These are phyloP conservation scores for Lobophora halterata DNA, from an alignment of 2,888 invertebrate species.

Conservation along the genomic window DNA sequence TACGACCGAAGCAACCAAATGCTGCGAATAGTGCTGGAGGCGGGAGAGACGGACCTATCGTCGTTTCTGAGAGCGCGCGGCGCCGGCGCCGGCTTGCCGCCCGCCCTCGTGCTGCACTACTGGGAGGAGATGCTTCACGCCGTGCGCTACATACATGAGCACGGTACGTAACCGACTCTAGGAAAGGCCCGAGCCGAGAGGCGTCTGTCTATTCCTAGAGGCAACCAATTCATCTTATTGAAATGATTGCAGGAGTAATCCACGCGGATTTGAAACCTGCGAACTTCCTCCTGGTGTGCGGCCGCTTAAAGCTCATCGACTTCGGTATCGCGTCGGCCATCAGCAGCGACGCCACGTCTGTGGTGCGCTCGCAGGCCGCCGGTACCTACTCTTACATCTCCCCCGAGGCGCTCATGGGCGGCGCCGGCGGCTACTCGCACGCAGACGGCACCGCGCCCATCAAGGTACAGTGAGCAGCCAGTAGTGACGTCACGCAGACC, in stretches of 20 bases:
- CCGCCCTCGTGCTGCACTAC: constrained; percentile 91
- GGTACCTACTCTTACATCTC: constrained; percentile 98
- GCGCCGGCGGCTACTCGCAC: constrained; percentile 65
- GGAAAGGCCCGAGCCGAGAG: no score
- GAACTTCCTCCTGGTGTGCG: constrained; percentile 94
- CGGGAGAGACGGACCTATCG: constrained; percentile 94
- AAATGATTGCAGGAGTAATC: constrained; percentile 87
- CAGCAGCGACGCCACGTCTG: constrained; percentile 93
- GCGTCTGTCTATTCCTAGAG: no score
- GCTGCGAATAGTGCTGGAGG: constrained; percentile 94
- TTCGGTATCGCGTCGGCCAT: constrained; percentile 97
- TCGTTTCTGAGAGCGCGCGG: constrained; percentile 84
- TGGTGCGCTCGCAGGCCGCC: constrained; percentile 89
- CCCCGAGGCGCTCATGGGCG: constrained; percentile 92
- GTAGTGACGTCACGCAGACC: neutral
- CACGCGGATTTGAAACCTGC: constrained; percentile 98
- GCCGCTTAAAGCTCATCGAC: constrained; percentile 95
- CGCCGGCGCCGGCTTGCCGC: constrained; percentile 80
- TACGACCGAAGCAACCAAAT: constrained; percentile 82
- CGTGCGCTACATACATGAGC: constrained; percentile 93
- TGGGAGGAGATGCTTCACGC: constrained; percentile 97
- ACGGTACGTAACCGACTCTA: constrained; percentile 83
- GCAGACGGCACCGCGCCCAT: constrained; percentile 62
- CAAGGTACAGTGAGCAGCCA: constrained; percentile 45
- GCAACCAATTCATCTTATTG: no score